A percentile compares a stretch with the other conserved stretches of the same genome.
These are phyloP conservation scores for Scaptomyza polygonia DNA, from an alignment of 2,888 invertebrate genomes.

Conservation along the genomic window DNA sequence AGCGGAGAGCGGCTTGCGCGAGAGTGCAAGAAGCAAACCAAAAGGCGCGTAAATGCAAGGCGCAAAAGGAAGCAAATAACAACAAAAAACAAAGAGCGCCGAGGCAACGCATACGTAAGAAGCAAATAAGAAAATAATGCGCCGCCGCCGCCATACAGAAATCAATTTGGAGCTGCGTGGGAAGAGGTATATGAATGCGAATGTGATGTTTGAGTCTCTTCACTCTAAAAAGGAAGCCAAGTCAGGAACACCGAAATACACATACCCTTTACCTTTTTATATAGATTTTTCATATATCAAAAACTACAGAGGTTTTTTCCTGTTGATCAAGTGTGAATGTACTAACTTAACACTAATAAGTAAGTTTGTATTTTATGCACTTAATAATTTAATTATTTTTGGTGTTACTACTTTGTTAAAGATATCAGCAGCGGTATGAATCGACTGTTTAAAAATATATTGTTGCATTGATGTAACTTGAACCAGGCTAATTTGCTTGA, in stretches of 20 bases:
- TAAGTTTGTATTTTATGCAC: too few species aligned
- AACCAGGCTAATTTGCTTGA: not conserved
- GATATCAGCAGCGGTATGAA: too few species aligned
- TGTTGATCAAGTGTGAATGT: not conserved
- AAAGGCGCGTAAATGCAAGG: slow-evolving; percentile 77
- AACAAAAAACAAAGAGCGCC: slow-evolving; percentile 69
- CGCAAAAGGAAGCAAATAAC: slow-evolving; percentile 74
- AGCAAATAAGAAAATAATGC: slow-evolving; percentile 74
- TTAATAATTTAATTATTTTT: too few species aligned
- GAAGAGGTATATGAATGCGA: slow-evolving; percentile 32
- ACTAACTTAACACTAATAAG: too few species aligned
- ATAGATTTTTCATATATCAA: not conserved
- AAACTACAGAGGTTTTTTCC: not conserved
- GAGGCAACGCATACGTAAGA: slow-evolving; percentile 65
- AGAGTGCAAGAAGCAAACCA: slow-evolving; percentile 49
- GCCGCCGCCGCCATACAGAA: slow-evolving; percentile 62
- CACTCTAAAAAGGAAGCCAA: slow-evolving; percentile 24
- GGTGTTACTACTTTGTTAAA: too few species aligned
- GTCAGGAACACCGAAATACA: not conserved
- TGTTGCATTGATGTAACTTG: not conserved
- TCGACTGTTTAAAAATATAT: not conserved
- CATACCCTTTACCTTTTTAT: slow-evolving; percentile 21
- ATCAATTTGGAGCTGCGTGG: slow-evolving; percentile 68
- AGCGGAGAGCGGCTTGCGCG: slow-evolving; percentile 74
- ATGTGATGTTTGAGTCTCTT: slow-evolving; percentile 43